Base-by-base conservation (phyloP, 1,140 invertebrate genomes). In the Tetramorium parvispinum region DNA sequence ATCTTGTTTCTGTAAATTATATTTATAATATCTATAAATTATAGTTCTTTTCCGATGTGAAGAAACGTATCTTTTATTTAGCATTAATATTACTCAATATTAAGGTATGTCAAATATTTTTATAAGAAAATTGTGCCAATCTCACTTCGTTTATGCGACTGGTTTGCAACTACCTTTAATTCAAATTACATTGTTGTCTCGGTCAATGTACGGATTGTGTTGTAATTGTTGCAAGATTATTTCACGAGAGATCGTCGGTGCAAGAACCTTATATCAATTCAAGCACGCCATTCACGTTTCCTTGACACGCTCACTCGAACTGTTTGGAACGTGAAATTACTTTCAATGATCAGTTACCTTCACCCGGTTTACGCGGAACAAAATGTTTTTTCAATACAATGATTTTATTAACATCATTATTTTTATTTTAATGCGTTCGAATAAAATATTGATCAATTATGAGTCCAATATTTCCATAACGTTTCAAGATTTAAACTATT, bases 331-430 rank as follows among this genome's bases (percentile, higher is more conserved):
- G 91, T 91, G 88, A 92, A 92, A 88, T 92, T 88, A 92, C 70
- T 90, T 89, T 86, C 91, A 92, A 92, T 86, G 86, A 92, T 90
- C 49, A 75, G 53, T 88, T 49, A 70, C 91, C 91, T 92, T 91
- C 85, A 90, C 87, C 87, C 85, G 81, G 51, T 92, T 92, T 91
- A 82, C 40, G 16, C 32, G 27, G 3, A 18, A 73, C 57, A 85
- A 82, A 86, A 85, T 85, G 68, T 65, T 77, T 85, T 59, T 16
- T 57, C 24, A 55, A 85, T 51, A 51, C 53, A 59, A 83, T 61
- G 59, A 57, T 86, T 59, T 63, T 37, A 63, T 40, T 37, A 76
- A 73, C 77, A 46, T 37, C 55, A 11, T 73, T 65, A 46, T 21
- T 85, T 59, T 37, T 53, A 2, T 68, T 73, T 27, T 27, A 21